phyloP scores from a whole-genome alignment of 2,888 invertebrate genomes.

The Tholera decimalis region DNA sequence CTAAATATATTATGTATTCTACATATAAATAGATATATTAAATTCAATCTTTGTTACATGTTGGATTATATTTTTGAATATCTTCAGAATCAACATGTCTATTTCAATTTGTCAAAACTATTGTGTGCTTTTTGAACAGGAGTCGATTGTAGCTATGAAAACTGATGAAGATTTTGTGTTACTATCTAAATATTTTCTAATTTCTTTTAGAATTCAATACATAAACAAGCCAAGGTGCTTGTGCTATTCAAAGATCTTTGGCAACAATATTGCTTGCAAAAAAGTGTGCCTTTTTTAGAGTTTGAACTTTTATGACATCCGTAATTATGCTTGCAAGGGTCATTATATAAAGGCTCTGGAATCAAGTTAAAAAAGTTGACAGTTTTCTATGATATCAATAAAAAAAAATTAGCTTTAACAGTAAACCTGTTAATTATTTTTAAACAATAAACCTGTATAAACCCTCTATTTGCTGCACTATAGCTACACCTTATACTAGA shows the following conservation, averaged over 20 bases:
- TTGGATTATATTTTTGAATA: too few species aligned
- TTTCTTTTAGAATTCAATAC: not conserved
- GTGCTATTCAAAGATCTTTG: not conserved
- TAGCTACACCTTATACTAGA: too few species aligned
- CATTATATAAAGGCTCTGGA: too few species aligned
- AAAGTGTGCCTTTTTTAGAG: not conserved
- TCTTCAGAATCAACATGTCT: too few species aligned
- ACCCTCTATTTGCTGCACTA: not conserved
- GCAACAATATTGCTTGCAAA: not conserved
- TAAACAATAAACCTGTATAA: not conserved
- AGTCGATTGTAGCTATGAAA: too few species aligned
- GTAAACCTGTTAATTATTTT: not conserved
- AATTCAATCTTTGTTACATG: too few species aligned
- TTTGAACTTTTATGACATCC: not conserved
- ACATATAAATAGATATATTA: too few species aligned
- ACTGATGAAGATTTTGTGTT: too few species aligned
- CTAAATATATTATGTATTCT: too few species aligned
- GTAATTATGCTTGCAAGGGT: too few species aligned
- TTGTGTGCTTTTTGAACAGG: too few species aligned
- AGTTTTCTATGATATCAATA: not conserved
- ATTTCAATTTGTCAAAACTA: too few species aligned
- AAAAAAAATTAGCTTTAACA: not conserved
- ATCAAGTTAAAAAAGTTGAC: not conserved
- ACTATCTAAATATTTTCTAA: not conserved
- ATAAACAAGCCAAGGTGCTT: not conserved